Evolutionary conservation across 1,140 invertebrate genomes (phyloP), one percentile per base, ranked within the genome.

Genomic region (Atta colombica): DNA sequence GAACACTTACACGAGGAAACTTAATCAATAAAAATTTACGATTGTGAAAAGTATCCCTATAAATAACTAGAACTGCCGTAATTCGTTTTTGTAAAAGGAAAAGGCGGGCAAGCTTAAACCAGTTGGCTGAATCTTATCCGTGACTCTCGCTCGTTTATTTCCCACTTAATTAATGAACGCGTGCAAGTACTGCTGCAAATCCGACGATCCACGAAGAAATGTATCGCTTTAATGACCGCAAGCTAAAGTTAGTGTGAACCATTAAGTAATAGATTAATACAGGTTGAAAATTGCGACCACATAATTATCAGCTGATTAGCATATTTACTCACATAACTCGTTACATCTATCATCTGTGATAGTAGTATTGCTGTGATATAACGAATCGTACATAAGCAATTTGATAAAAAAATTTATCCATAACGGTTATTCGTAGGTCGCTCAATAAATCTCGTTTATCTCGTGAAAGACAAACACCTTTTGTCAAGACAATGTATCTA

Each of bases 181-280:
- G 69, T 84, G 25, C 78, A 66, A 28, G 53, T 16, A 14, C 53
- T 12, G 55, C 25, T 35, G 80, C 69, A 84, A 84, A 84, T 84
- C 61, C 69, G 80, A 84, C 80, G 68, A 74, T 61, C 80, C 80
- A 45, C 55, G 69, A 84, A 84, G 58, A 84, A 84, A 49, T 51
- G 45, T 31, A 74, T 61, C n/a, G 58, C n/a, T 39, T 61, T 82
- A 84, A 82, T 74, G 55, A 12, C 68, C 39, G 55, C 80, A n/a
- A 75, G 31, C 55, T 84, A 21, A 75, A 84, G 61, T 75, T 75
- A 82, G 55, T 51, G 80, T 49, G 69, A 63, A 61, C 58, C 69
- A 84, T 84, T 84, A 84, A 75, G 69, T 84, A 63, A 51, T 39
- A 61, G 55, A 75, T 84, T 75, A 75, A 61, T 21, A 53, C 80